Evolutionary conservation across 37 sponge, comb jelly and placozoan species (phyloP), one percentile per base, ranked within the genome.

Genomic region (Diacarnus erythraeanus): DNA sequence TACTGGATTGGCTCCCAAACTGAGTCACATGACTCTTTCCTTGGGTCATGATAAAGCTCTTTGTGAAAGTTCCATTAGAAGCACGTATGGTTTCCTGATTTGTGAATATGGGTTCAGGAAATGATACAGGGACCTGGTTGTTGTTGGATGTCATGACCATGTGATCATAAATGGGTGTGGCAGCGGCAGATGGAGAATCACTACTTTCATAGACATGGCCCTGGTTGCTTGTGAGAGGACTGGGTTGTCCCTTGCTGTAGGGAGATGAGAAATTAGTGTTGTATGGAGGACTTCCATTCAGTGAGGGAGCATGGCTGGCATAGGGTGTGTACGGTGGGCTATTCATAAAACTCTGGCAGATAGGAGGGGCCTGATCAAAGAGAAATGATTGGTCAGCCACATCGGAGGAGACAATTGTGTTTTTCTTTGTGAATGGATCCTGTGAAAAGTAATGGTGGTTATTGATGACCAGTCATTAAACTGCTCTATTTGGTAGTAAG

Each of bases 311-410:
- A 3, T 33, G 25, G 69, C 35, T 69, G 57, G n/a, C 54, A 43
- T 79, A 79, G 1, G 79, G 79, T 18, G 69, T 79, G 79, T 68
- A 79, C 0, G 79, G 79, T 47, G 79, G 79, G 38, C 79, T 79
- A 4, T 31, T 44, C 22, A 56, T 68, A 57, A 33, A 79, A 17
- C 31, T 58, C 42, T 77, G 77, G 22, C 54, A 41, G 10, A 25
- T 23, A 31, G 43, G 31, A 17, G 22, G 47, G 33, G 10, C n/a
- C 30, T 75, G 71, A 25, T 40, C 42, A 1, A 23, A 9, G 35
- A 74, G 51, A 42, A 42, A 33, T 26, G 35, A 23, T 30, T 74
- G 57, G 4, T 40, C 42, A 3, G 43, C 23, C 64, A 63, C 18
- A n/a, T 1, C 42, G 15, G 3, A 23, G 57, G 57, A 30, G 57